Base-by-base conservation (phyloP, 2,797 vertebrate genomes). In the Chelonia mydas region DNA sequence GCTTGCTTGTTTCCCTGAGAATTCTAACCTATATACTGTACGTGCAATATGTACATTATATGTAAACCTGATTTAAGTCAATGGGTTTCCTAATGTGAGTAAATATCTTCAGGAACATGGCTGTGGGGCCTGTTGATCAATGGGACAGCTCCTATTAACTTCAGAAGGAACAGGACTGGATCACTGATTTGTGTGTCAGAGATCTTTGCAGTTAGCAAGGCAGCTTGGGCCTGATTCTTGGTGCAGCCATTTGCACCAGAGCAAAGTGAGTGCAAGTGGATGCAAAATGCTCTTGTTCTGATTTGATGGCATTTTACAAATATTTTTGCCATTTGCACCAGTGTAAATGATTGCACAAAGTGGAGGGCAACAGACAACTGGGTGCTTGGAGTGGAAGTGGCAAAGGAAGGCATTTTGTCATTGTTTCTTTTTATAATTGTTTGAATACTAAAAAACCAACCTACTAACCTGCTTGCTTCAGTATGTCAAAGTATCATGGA, bases 211-310 rank as follows among this genome's bases (percentile, higher is more conserved):
- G 9, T 57, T 25, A 5, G 33, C 53, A 59, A 45, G 31, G 78
- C 37, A 79, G 85, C 54, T 91, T 92, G 81, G 55, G 82, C 57
- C 79, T 88, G 95, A 53, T 68, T 93, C 83, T 54, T 83, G 51
- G 45, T 37, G 5, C 86, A 53, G n/a, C 81, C 61, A 19, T 50
- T 57, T 92, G 80, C 37, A 37, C 28, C 84, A 84, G 13, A 91
- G 33, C 31, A 87, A 94, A 87, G 81, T 7, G 25, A 68, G 16
- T 76, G 65, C 10, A 82, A 83, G 94, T 82, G 49, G 9, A 7
- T 87, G 27, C 33, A 95, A 93, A 89, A 61, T 1, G 19, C 55
- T 1, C 9, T 55, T 82, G 72, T 92, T 96, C 47, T 2, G 4
- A 57, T 11, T 81, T 92, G 80, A 72, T 19, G 37, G n/a, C 61